Conservation (phyloP, 30 jellyfish, hydroid and myxozoan genomes). For the Rhopilema esculentum region DNA sequence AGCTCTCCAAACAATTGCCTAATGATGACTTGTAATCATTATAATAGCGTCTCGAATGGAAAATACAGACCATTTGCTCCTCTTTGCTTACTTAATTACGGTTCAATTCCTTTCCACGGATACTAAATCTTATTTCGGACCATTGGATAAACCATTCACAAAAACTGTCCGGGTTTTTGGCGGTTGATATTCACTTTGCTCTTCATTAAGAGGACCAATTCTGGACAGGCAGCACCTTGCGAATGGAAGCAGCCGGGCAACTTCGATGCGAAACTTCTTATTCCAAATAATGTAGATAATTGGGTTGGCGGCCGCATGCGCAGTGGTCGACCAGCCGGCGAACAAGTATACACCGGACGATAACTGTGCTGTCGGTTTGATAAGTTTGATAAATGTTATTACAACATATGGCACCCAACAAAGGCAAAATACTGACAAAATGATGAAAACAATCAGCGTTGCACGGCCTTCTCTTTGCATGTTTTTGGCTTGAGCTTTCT, state of each 20-base stretch:
- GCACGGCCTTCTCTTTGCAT: conserved; percentile 82
- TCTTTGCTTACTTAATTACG: not conserved
- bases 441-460: conserved; percentile 61
- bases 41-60: too few species aligned
- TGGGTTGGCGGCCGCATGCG: conserved; percentile 76
- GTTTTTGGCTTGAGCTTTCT: conserved; percentile 47
- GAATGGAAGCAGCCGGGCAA: conserved; percentile 51
- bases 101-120: not conserved
- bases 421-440: conserved; percentile 61
- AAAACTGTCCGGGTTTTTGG: conserved; percentile 51
- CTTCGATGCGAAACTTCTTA: conserved; percentile 63
- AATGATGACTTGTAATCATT: too few species aligned
- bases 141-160: conserved; percentile 8
- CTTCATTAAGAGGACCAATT: conserved; percentile 73
- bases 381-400: conserved; percentile 14
- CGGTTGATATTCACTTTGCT: conserved; percentile 40
- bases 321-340: conserved; percentile 72
- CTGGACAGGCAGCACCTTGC: conserved; percentile 64
- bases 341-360: conserved; percentile 63
- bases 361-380: conserved; percentile 42
- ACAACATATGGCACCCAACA: conserved; percentile 81
- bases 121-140: not conserved
- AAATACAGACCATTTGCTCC: too few species aligned
- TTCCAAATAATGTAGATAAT: conserved; percentile 62
- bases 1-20: too few species aligned